Base-by-base conservation (phyloP, 1,140 invertebrate genomes). In the Tetramorium alpestre region DNA sequence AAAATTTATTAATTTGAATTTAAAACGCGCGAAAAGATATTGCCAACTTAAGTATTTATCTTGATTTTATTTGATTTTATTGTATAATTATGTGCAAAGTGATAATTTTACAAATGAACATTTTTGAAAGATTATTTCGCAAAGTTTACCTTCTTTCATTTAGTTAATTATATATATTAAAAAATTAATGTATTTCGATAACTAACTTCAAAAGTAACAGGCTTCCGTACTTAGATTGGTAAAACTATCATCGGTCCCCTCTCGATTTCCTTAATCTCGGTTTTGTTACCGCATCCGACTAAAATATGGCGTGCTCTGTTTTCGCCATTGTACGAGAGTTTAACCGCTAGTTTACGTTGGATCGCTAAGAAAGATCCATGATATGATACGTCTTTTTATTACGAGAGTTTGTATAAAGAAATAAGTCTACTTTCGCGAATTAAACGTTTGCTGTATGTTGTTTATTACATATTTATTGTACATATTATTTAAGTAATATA, bases 251-350 rank as follows among this genome's bases (percentile, higher is more conserved):
- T 72, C 7, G 73, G 28, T 84, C 44, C 28, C 44, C 47, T 58
- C 67, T 82, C 22, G 49, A 64, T 81, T 33, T 75, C 18, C 11
- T 82, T 86, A 86, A 89, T 78, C 88, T 77, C 49, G 89, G 77
- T 87, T 47, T 85, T 58, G 41, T 87, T 72, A 89, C 73, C 88
- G 58, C 78, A 89, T 90, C 89, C 89, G 88, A 51, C 47, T 87
- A 51, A 54, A 81, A 64, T 73, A 62, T 47, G 25, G 18, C 41
- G 38, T 18, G 18, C n/a, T 70, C 38, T 6, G 41, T 51, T 51
- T 49, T 65, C 38, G 44, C 87, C 65, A 89, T 70, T 84, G 62
- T 76, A n/a, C 56, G 82, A 73, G 77, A 73, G 87, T 89, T 87
- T 75, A 75, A 67, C 78, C 41, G 65, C 44, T 78, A 72, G 88